Evolutionary conservation across 2,113 vertebrate species (phyloP).

Genomic region (Tinamus guttatus): DNA sequence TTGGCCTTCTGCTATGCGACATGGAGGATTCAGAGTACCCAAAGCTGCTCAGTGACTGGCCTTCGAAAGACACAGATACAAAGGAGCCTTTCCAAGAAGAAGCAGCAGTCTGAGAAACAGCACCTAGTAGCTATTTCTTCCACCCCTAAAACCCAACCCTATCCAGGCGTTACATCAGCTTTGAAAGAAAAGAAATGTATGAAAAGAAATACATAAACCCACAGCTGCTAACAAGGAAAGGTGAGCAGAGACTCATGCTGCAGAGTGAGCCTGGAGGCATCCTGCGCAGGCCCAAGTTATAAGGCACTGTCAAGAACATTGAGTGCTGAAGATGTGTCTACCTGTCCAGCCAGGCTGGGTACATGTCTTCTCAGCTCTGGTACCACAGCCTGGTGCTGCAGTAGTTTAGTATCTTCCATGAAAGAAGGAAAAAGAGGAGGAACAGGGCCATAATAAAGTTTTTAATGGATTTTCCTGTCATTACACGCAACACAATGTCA

Average conservation of each 20-base stretch:
- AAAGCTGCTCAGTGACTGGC: background rate
- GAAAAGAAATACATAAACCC: background rate
- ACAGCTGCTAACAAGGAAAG: background rate
- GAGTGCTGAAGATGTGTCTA: background rate
- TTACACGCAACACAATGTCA: rapidly evolving
- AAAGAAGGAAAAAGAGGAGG: background rate
- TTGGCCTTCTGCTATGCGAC: background rate
- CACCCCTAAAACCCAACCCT: rapidly evolving
- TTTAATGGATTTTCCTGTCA: background rate
- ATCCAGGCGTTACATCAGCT: background rate
- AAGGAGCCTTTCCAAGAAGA: background rate
- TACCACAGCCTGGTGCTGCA: background rate
- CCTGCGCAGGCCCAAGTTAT: background rate
- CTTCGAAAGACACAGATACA: background rate
- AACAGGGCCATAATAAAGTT: background rate
- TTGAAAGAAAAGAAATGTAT: no score
- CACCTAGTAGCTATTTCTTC: background rate
- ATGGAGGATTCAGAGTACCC: background rate
- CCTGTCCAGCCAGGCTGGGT: background rate
- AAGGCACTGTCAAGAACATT: rapidly evolving
- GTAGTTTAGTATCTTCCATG: background rate
- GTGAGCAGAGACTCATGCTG: background rate
- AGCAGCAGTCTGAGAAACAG: background rate
- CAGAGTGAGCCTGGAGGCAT: background rate
- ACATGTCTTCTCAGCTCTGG: background rate